Percentiles rank a stretch among this genome's conserved stretches.
These are phyloP conservation scores for Chaetophractus vellerosus DNA, from an alignment of 2,797 vertebrate genomes.

Conservation along the genomic window DNA sequence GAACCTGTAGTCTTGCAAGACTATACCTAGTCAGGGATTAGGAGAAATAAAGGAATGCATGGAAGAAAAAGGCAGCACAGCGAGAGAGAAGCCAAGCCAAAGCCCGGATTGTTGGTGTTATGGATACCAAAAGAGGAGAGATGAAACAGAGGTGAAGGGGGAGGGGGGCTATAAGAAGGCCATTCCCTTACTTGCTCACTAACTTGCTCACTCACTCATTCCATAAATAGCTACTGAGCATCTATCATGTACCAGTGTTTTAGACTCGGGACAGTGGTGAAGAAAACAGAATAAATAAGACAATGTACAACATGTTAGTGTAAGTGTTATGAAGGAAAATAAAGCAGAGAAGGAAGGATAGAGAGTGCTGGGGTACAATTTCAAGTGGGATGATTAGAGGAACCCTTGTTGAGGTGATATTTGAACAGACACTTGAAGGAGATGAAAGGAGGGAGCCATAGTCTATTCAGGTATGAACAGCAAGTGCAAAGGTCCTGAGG, in stretches of 20 bases:
- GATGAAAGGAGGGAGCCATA: background rate
- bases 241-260: background rate
- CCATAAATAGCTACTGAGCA: background rate
- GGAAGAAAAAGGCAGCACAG: background rate
- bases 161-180: background rate
- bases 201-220: background rate
- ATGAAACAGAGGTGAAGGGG: background rate
- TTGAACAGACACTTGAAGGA: background rate
- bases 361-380: background rate
- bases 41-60: background rate
- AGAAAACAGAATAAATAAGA: background rate
- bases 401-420: background rate
- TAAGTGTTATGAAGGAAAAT: background rate
- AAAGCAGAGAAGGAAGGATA: background rate
- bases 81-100: background rate
- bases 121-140: background rate
- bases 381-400: background rate
- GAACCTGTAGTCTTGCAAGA: background rate
- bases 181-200: background rate
- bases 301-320: background rate
- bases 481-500: slow-evolving; percentile 1
- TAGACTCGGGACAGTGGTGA: background rate
- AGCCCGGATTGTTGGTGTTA: background rate
- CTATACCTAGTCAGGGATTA: background rate
- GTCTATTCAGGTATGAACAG: background rate